A percentile compares a stretch with the other conserved stretches of the same genome.
Evolutionary conservation across 2,797 vertebrate species (phyloP).

Genomic region (Ctenopoma kingsleyae): DNA sequence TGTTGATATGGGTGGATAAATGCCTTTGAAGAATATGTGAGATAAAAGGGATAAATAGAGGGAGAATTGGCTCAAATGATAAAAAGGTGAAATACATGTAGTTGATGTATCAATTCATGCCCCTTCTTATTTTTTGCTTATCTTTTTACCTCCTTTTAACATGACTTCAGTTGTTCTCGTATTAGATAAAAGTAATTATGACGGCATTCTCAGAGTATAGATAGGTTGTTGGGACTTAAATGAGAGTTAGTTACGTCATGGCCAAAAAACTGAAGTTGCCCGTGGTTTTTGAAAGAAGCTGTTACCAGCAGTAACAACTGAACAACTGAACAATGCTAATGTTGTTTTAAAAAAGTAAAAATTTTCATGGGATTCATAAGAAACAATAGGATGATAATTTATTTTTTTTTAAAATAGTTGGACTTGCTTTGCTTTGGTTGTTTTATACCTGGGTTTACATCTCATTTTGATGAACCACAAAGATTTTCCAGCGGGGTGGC

Average conservation of each 20-base stretch:
- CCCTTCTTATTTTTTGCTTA: slow-evolving; percentile 19
- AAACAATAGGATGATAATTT: slow-evolving; percentile 11
- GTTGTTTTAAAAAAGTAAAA: no score
- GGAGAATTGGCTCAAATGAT: slow-evolving; percentile 43
- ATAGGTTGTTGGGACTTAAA: neutral
- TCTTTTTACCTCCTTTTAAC: slow-evolving; percentile 12
- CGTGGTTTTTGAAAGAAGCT: slow-evolving; percentile 7
- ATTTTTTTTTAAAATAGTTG: neutral
- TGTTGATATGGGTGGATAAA: slow-evolving; percentile 34
- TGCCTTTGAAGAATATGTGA: slow-evolving; percentile 47
- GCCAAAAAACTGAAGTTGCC: neutral
- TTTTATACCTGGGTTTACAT: slow-evolving; percentile 11
- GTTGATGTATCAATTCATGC: slow-evolving; percentile 20
- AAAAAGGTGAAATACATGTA: slow-evolving; percentile 10
- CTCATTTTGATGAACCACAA: slow-evolving; percentile 26
- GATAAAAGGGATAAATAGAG: slow-evolving; percentile 24
- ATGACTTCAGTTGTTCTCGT: slow-evolving; percentile 15
- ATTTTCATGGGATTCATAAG: slow-evolving; percentile 32
- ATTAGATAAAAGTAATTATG: slow-evolving; percentile 12
- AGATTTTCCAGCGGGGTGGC: slow-evolving; percentile 25
- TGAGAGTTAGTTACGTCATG: neutral
- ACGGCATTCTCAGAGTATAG: slow-evolving; percentile 3
- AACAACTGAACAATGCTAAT: no score
- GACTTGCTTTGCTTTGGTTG: slow-evolving; percentile 7
- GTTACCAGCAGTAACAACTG: slow-evolving; percentile 5